Base-by-base conservation (phyloP, 2,888 invertebrate species). In the Trypoxylon attenuatum region DNA sequence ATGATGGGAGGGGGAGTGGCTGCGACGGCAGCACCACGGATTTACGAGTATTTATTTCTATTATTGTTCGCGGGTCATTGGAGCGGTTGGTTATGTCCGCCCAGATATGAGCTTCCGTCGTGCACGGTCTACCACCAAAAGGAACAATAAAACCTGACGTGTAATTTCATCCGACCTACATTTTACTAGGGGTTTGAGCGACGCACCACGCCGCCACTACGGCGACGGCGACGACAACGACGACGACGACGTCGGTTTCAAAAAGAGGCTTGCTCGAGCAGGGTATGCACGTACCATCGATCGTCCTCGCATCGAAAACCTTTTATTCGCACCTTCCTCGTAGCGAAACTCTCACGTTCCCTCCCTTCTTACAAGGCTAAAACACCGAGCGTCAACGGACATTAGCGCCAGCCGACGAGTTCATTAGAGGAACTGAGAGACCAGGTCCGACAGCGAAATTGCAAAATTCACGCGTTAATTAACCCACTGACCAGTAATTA, bases 121-220 rank as follows among this genome's bases (percentile, higher is more conserved):
- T 8, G 27, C 45, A 16, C 27, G 42, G 18, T 41, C 47, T 42
- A 60, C 56, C n/a, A 29, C 52, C 61, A 23, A 54, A 50, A 54
- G 25, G 59, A 61, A 67, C 71, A 76, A 77, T 72, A 75, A 73
- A 73, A 76, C 76, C 58, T 68, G 71, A 74, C 77, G 66, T 69
- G 77, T 77, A 77, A 79, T 78, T 76, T 66, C 61, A 66, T 57
- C 25, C 71, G 77, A 79, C 79, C 78, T 72, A 78, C 70, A 78
- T 79, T 72, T 71, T 70, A 69, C 55, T 64, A 66, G 59, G 67
- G 56, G 73, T 71, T 75, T 71, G 66, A 67, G 54, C 55, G 71
- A 71, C 68, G 65, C 65, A 54, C n/a, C n/a, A n/a, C 60, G 60
- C 58, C 51, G 39, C 58, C 71, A 73, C 70, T 61, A 61, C 53